Conservation (phyloP, 2,888 invertebrate genomes). For the Megalurothrips usitatus region DNA sequence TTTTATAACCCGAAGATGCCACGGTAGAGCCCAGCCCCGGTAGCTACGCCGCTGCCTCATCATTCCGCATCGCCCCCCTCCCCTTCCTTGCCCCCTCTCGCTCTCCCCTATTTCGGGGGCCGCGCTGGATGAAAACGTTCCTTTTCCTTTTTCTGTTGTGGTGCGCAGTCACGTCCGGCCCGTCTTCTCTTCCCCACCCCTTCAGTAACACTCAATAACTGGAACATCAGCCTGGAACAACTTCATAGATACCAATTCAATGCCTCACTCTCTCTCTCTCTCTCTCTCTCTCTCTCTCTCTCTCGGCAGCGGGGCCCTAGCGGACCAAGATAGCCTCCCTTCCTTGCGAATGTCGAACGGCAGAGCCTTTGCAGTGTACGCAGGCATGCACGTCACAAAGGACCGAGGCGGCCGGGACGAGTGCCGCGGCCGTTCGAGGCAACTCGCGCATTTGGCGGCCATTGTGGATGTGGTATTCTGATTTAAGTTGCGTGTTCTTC, state of each 20-base stretch:
- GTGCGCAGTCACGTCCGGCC: conserved; percentile 1
- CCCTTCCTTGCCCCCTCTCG: not conserved
- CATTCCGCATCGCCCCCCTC: not conserved
- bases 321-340: too few relatives aligned
- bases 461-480: not conserved
- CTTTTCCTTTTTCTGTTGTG: not conserved
- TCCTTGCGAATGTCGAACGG: too few relatives aligned
- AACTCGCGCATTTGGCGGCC: not conserved
- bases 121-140: not conserved
- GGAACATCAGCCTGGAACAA: conserved; percentile 7
- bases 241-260: conserved; percentile 10
- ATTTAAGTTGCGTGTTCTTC: not conserved
- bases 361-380: too few relatives aligned
- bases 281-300: too few relatives aligned
- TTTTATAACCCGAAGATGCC: not conserved
- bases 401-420: not conserved
- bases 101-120: not conserved
- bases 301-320: too few relatives aligned
- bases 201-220: conserved; percentile 1
- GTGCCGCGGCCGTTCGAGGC: not conserved
- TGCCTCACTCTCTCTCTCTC: not conserved
- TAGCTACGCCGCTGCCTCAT: not conserved
- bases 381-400: too few relatives aligned
- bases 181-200: not conserved
- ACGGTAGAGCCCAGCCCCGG: too few relatives aligned